These are phyloP conservation scores for Sylvicapra grimmia DNA, from an alignment of 2,113 vertebrate species.

Conservation along the genomic window DNA sequence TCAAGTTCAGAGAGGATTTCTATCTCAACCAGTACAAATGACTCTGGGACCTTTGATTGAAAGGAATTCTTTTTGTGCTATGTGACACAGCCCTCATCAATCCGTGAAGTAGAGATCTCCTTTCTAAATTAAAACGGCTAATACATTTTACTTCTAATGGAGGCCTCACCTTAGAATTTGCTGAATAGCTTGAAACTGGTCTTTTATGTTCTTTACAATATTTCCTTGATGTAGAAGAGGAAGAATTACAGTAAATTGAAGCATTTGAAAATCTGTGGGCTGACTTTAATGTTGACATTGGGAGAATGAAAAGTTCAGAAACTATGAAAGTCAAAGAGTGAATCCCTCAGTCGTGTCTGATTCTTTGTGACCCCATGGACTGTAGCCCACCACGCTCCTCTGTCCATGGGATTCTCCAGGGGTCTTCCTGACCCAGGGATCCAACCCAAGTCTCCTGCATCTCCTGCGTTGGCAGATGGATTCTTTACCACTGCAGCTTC, in stretches of 20 bases:
- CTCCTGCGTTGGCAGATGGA: neutral
- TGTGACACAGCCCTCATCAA: neutral
- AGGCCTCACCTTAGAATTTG: neutral
- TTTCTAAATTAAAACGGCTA: neutral
- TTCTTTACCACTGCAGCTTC: neutral
- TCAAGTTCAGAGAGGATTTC: neutral
- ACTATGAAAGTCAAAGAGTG: neutral
- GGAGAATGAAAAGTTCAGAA: neutral
- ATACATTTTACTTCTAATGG: neutral
- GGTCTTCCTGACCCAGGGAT: neutral
- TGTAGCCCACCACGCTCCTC: neutral
- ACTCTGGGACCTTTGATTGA: neutral
- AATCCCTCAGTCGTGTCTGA: neutral
- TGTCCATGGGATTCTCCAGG: neutral
- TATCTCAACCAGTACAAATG: neutral
- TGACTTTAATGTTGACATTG: neutral
- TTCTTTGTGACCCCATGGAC: neutral
- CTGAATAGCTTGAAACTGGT: neutral
- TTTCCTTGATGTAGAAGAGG: neutral
- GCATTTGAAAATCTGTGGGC: neutral
- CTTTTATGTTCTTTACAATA: neutral
- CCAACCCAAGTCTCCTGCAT: neutral
- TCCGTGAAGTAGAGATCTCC: neutral
- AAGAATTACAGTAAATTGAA: neutral
- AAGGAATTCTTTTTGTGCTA: neutral